Conservation (phyloP, 2,888 invertebrate genomes). For the Quadriops clusia region DNA sequence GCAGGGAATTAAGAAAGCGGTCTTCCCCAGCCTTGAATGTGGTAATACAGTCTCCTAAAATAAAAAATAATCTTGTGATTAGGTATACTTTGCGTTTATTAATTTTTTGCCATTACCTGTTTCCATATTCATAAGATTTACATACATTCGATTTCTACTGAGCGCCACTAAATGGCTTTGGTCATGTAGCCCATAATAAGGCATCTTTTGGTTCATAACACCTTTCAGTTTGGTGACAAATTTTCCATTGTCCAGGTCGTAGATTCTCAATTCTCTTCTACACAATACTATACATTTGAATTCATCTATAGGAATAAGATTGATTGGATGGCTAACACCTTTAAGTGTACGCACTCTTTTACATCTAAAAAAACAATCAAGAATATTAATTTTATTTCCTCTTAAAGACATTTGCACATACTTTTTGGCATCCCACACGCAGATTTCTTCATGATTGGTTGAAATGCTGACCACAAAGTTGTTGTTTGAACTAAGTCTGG, state of each 20-base stretch:
- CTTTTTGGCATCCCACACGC: slow-evolving; percentile 66
- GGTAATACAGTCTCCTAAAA: slow-evolving; percentile 62
- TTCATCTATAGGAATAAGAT: slow-evolving; percentile 65
- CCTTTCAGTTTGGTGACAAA: slow-evolving; percentile 65
- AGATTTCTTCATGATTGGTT: slow-evolving; percentile 62
- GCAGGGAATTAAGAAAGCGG: slow-evolving; percentile 74
- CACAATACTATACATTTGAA: slow-evolving; percentile 69
- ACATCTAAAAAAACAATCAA: slow-evolving; percentile 36
- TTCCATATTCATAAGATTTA: slow-evolving; percentile 74
- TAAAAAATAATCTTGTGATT: slow-evolving; percentile 5
- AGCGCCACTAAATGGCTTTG: slow-evolving; percentile 67
- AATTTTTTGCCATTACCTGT: slow-evolving; percentile 42
- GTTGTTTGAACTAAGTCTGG: slow-evolving; percentile 51
- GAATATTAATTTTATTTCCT: slow-evolving; percentile 1
- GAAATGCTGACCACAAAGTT: slow-evolving; percentile 65
- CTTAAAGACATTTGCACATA: slow-evolving; percentile 24
- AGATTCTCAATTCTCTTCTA: slow-evolving; percentile 66
- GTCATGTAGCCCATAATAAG: slow-evolving; percentile 77
- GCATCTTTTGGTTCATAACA: slow-evolving; percentile 90
- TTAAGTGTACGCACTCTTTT: slow-evolving; percentile 55
- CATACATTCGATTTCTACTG: slow-evolving; percentile 79
- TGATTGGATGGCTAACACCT: slow-evolving; percentile 66
- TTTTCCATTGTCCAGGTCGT: slow-evolving; percentile 65
- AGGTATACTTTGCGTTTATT: not conserved
- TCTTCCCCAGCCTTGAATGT: slow-evolving; percentile 88